Evolutionary conservation across 2,113 vertebrate genomes (phyloP).

Genomic region (Eublepharis macularius): DNA sequence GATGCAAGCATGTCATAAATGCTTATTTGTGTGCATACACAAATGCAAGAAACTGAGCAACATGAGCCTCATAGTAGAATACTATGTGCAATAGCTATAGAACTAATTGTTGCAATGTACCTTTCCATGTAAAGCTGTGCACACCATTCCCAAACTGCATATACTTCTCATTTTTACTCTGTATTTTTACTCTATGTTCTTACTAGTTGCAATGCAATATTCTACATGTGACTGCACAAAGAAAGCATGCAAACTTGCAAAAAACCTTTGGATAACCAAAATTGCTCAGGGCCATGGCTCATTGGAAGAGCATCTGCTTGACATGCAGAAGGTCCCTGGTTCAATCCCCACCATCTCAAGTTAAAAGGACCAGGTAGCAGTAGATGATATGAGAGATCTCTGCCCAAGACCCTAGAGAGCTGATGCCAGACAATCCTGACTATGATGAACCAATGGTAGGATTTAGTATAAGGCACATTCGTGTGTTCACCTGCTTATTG

Average conservation of each 20-base stretch:
- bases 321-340: too few species aligned
- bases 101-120: background rate
- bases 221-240: background rate
- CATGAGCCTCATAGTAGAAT: background rate
- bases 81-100: background rate
- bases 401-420: too few species aligned
- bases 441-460: too few species aligned
- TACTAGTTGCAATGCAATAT: background rate
- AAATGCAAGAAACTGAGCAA: background rate
- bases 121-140: background rate
- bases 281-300: too few species aligned
- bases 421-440: too few species aligned
- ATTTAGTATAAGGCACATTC: too few species aligned
- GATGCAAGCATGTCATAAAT: background rate
- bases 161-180: background rate
- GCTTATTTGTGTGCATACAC: background rate
- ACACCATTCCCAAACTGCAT: background rate
- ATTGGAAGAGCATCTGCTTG: too few species aligned
- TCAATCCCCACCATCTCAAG: too few species aligned
- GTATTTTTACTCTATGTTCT: background rate
- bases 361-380: too few species aligned
- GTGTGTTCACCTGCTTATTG: background rate
- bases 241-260: background rate
- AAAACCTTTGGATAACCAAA: background rate
- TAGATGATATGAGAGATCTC: too few species aligned